phyloP scores from a whole-genome alignment of 2,113 vertebrate species.

The Zapornia atra region DNA sequence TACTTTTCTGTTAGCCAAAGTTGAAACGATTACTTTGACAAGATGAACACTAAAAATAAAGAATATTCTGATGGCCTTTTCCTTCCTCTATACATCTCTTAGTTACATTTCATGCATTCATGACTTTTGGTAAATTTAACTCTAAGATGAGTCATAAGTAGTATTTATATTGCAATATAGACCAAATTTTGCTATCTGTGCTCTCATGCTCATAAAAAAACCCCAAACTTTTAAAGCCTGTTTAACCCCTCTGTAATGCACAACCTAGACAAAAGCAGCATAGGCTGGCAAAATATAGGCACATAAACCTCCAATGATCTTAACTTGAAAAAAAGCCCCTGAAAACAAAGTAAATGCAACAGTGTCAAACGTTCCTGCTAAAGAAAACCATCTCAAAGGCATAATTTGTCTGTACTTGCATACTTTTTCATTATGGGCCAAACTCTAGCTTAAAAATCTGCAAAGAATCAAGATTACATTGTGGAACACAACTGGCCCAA shows the following conservation, averaged over 20 bases:
- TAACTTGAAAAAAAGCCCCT: no score
- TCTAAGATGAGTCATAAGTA: constrained; percentile 55
- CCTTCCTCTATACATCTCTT: constrained; percentile 53
- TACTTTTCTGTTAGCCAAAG: constrained; percentile 61
- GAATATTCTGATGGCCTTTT: constrained; percentile 46
- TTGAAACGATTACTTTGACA: not conserved
- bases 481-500: not conserved
- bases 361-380: not conserved
- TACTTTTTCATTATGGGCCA: not conserved
- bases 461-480: not conserved
- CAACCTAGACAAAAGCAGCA: constrained; percentile 14
- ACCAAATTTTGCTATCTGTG: constrained; percentile 13
- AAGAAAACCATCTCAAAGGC: not conserved
- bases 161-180: constrained; percentile 47
- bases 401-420: not conserved
- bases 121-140: constrained; percentile 64
- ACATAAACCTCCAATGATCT: not conserved
- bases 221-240: not conserved
- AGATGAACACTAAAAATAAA: constrained; percentile 38
- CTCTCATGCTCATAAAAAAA: not conserved
- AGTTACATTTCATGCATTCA: constrained; percentile 66
- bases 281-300: constrained; percentile 34
- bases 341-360: not conserved
- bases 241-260: not conserved
- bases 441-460: not conserved